Evolutionary conservation across 92 coral and sea anemone genomes (phyloP), one percentile per base, ranked within the genome.

Genomic region (Actinernus sp.): DNA sequence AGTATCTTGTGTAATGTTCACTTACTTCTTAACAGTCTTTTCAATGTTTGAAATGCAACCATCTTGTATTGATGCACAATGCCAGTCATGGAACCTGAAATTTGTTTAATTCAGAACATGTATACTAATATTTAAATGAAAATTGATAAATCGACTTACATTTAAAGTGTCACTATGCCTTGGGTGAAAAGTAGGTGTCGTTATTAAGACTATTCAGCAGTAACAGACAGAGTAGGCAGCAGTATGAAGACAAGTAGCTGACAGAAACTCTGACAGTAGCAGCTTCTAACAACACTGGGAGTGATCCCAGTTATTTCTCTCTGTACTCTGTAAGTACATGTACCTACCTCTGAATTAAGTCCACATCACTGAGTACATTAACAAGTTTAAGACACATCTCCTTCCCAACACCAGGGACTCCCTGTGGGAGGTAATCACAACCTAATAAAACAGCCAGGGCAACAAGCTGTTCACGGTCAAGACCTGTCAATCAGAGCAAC

Each of bases 401-500:
- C 58, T 92, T 88, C 7, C 98, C 98, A 30, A 94, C 90, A 2
- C 98, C 98, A 19, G 92, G 74, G 34, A 94, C 98, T 28, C 98
- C 98, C 36, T 88, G 87, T 12, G 98, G 95, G 18, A 94, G 90
- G 61, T 94, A 94, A 27, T 94, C 98, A 81, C 98, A 94, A 38
- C 98, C 98, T 24, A 94, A 86, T 22, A 94, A 83, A 41, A 94
- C 64, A 11, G 92, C 98, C 24, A 94, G 63, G 1, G 95, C 91
- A 3, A 94, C 89, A 61, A 94, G 80, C 64, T 67, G 79, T 40
- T 87, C 68, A 63, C 92, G 83, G 55, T 67, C 50, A 31, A 94
- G 76, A 50, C 91, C 98, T 94, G 54, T 17, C 41, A 12, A 31
- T 43, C 25, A 18, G 0, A n/a, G n/a, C n/a, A n/a, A n/a, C n/a